These are phyloP conservation scores for Artemisiospiza belli DNA, from an alignment of 2,113 vertebrate species.

Conservation along the genomic window DNA sequence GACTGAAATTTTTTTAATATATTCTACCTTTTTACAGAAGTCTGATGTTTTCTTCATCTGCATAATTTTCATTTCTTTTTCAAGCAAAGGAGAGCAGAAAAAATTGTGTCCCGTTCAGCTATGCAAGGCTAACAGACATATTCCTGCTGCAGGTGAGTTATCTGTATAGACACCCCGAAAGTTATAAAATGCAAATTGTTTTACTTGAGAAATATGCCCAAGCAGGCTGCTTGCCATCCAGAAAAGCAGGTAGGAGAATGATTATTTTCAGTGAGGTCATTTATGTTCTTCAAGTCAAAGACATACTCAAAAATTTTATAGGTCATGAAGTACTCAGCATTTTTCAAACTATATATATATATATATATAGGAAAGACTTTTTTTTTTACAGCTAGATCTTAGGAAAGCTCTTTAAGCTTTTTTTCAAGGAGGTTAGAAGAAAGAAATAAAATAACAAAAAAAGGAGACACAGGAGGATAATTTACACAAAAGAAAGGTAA, in stretches of 20 bases:
- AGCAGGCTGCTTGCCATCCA: neutral
- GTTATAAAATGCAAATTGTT: neutral
- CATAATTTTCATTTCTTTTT: accelerated
- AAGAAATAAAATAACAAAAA: neutral
- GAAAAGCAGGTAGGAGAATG: neutral
- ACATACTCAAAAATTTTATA: neutral
- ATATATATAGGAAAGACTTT: neutral
- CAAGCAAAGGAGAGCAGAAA: neutral
- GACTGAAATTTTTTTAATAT: neutral
- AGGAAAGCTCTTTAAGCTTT: neutral
- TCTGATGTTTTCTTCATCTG: neutral
- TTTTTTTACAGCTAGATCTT: neutral
- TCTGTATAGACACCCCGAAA: neutral
- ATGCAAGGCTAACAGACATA: accelerated
- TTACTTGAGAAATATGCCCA: neutral
- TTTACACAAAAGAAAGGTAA: neutral
- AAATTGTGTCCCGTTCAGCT: neutral
- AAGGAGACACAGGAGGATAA: neutral
- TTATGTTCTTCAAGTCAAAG: neutral
- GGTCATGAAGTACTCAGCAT: neutral
- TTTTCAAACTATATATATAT: neutral
- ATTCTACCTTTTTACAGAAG: neutral
- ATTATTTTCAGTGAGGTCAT: neutral
- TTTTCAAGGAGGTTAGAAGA: neutral
- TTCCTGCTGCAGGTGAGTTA: neutral